phyloP scores from a whole-genome alignment of 2,113 vertebrate genomes.

The Onychostoma macrolepis region DNA sequence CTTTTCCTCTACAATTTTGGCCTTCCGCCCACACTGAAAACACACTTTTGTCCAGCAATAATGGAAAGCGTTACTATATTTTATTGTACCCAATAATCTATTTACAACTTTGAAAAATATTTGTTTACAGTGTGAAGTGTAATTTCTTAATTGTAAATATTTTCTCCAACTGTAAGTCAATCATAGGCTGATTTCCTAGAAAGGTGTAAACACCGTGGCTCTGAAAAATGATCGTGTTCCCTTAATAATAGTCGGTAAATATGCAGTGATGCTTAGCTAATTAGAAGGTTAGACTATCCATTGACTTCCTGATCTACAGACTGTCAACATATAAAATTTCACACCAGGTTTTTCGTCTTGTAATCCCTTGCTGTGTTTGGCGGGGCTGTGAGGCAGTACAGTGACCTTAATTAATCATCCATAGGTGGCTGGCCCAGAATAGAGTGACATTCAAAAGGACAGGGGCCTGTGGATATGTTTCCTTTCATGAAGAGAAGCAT shows the following conservation, averaged over 20 bases:
- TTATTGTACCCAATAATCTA: too few relatives aligned
- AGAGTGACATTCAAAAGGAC: constrained; percentile 59
- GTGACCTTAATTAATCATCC: constrained; percentile 55
- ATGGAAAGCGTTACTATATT: too few relatives aligned
- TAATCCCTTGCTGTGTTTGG: constrained; percentile 55
- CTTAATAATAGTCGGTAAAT: background rate
- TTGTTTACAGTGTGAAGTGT: too few relatives aligned
- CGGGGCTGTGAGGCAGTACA: constrained; percentile 46
- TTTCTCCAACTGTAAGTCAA: background rate
- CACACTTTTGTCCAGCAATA: too few relatives aligned
- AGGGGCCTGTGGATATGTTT: constrained; percentile 44
- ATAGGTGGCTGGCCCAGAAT: constrained; percentile 50
- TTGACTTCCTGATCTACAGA: background rate
- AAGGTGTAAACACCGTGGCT: background rate
- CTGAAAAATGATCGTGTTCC: background rate
- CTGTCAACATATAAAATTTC: constrained; percentile 44
- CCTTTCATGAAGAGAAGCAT: constrained; percentile 43
- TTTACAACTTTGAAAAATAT: too few relatives aligned
- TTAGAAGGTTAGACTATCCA: background rate
- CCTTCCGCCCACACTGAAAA: background rate
- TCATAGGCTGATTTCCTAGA: background rate
- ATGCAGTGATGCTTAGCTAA: background rate
- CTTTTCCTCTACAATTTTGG: background rate
- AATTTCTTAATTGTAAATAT: background rate
- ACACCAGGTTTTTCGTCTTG: constrained; percentile 50